Base-by-base conservation (phyloP, 2,113 vertebrate species). In the Thymallus thymallus region DNA sequence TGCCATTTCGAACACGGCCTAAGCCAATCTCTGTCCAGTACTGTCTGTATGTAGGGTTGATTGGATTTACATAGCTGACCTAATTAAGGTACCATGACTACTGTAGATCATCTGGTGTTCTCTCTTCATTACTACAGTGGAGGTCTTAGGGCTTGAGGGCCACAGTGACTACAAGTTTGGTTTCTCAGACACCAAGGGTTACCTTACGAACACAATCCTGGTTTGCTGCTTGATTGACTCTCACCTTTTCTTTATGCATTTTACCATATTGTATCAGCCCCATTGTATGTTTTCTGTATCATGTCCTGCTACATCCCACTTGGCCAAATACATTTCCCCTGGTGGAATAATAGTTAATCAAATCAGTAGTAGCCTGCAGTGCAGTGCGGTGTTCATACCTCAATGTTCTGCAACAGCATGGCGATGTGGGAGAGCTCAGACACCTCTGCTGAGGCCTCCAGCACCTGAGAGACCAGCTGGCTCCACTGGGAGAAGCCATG, bases 401-500 rank as follows among this genome's bases (percentile, higher is more conserved):
- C 93, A 1, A 96, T 93, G 76, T 90, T 94, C 23, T 92, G 93
- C 66, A 96, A 84, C 62, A 93, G 80, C 81, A 93, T 85, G 16
- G 90, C 90, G 24, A 93, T 91, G 80, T 94, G 83, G 0, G 87
- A 87, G 79, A 92, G 94, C 80, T 97, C 95, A 0, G 90, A 88
- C 64, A 94, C 88, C 23, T 92, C 91, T 6, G 81, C 22, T 0
- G 94, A 95, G 5, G 87, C 68, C 5, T 95, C 93, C 88, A 98
- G 86, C 5, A 95, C 89, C 79, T 92, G 90, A 70, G 92, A 92
- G 3, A 92, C 90, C 0, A 82, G 78, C 1, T 82, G 86, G 68
- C 86, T 94, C 97, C 96, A 99, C 71, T 92, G 92, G 20, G 88
- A 84, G 83, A 94, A 95, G 46, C 89, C 88, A 60, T 89, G 89